Percentiles rank a stretch among this genome's conserved stretches.
Evolutionary conservation across 2,888 invertebrate species (phyloP).

Genomic region (Cryptocephalus moraei): DNA sequence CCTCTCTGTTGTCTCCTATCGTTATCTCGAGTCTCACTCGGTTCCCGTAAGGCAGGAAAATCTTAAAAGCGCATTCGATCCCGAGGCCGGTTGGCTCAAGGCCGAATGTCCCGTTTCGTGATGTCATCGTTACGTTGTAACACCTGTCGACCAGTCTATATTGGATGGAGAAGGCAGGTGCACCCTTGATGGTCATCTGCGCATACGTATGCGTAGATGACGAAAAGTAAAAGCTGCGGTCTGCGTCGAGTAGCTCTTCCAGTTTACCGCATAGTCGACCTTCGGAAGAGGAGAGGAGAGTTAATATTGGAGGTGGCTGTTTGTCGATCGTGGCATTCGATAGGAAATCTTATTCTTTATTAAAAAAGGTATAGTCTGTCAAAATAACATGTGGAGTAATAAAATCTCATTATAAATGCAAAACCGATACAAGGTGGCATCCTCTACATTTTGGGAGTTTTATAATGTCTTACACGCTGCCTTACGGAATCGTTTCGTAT

Average conservation of each 20-base stretch:
- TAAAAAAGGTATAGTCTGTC: no score
- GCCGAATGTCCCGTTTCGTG: constrained; percentile 55
- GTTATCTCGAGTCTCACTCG: constrained; percentile 52
- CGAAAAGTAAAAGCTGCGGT: constrained; percentile 52
- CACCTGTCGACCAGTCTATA: constrained; percentile 63
- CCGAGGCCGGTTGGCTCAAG: constrained; percentile 47
- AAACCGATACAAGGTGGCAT: no score
- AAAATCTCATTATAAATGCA: no score
- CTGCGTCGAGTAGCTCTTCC: constrained; percentile 51
- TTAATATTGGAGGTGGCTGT: no score
- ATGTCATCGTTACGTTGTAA: constrained; percentile 55
- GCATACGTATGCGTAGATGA: constrained; percentile 25
- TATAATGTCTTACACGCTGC: no score
- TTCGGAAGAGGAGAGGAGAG: no score
- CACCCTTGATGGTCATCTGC: constrained; percentile 48
- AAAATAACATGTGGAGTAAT: no score
- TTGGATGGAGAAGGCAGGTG: constrained; percentile 55
- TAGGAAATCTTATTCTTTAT: no score
- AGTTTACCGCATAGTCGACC: constrained; percentile 45
- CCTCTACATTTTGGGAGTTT: no score
- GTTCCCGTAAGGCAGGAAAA: constrained; percentile 62
- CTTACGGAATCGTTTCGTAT: no score
- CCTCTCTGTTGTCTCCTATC: constrained; percentile 38
- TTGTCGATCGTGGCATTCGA: no score
- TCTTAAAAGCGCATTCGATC: constrained; percentile 56